These are phyloP conservation scores for Bombus cullumanus DNA, from an alignment of 1,140 invertebrate species.

Conservation along the genomic window DNA sequence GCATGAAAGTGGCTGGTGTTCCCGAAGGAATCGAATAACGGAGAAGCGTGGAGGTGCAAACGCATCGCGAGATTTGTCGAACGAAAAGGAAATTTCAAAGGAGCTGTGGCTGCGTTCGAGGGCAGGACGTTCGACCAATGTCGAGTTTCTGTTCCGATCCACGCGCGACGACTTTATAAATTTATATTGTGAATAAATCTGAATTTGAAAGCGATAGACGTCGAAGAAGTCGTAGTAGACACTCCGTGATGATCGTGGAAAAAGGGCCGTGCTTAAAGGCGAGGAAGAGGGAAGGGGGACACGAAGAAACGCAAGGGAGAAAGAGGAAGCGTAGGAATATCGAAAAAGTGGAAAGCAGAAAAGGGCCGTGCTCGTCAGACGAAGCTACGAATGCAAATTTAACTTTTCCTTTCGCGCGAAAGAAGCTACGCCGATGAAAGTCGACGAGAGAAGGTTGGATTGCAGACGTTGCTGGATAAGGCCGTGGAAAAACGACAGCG, in stretches of 20 bases:
- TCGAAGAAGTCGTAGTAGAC: background rate
- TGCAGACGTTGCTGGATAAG: slow-evolving; percentile 21
- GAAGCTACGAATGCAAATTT: slow-evolving; percentile 61
- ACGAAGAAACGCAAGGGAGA: too few relatives aligned
- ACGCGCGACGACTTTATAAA: slow-evolving; percentile 53
- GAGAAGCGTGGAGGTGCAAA: background rate
- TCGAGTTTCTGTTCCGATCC: slow-evolving; percentile 55
- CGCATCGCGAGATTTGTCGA: slow-evolving; percentile 18
- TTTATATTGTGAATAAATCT: slow-evolving; percentile 63
- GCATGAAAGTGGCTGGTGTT: background rate
- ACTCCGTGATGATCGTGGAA: background rate
- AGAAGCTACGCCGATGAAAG: slow-evolving; percentile 49
- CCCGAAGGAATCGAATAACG: background rate
- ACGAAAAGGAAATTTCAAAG: background rate
- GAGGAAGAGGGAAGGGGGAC: too few relatives aligned
- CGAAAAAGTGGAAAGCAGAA: background rate
- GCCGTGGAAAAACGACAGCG: background rate
- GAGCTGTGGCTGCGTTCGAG: background rate
- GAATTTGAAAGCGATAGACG: slow-evolving; percentile 51
- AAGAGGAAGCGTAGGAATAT: too few relatives aligned
- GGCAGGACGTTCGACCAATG: background rate
- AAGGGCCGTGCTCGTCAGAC: background rate
- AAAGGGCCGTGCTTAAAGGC: background rate
- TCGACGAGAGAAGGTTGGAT: slow-evolving; percentile 5
- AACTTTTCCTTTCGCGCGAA: slow-evolving; percentile 59